Evolutionary conservation across 2,888 invertebrate species (phyloP).

Genomic region (Epicampocera succincta): DNA sequence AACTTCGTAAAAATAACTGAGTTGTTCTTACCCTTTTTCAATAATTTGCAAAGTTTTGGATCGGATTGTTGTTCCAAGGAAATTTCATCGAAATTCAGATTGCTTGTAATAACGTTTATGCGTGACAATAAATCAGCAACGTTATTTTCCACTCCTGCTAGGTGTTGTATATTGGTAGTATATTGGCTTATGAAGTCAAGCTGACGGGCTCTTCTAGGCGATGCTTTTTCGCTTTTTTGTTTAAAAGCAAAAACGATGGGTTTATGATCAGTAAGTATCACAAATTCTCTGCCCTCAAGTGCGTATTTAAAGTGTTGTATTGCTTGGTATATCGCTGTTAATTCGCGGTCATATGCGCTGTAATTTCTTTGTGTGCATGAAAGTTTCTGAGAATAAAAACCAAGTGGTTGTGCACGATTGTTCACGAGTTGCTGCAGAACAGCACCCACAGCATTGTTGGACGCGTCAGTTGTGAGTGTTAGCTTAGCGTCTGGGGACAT

Average conservation of each 20-base stretch:
- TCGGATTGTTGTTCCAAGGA: too few species aligned
- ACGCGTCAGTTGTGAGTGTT: constrained; percentile 22
- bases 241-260: background rate
- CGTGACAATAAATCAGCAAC: background rate
- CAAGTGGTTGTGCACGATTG: too few species aligned
- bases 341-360: constrained; percentile 5
- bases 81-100: background rate
- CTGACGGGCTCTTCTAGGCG: background rate
- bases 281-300: background rate
- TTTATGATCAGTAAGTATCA: constrained; percentile 2
- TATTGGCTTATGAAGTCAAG: background rate
- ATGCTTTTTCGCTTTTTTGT: background rate
- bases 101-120: background rate
- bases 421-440: constrained; percentile 1
- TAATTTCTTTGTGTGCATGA: background rate
- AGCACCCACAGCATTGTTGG: constrained; percentile 8
- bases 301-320: constrained; percentile 17
- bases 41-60: too few species aligned
- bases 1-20: too few species aligned
- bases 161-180: background rate
- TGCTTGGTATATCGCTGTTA: constrained; percentile 11
- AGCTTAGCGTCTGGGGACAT: constrained; percentile 21
- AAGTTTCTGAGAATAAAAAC: too few species aligned
- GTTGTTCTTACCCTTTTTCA: too few species aligned
- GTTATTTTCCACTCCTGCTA: background rate